These are phyloP conservation scores for Muscicapa comitata DNA, from an alignment of 2,797 vertebrate genomes.

Conservation along the genomic window DNA sequence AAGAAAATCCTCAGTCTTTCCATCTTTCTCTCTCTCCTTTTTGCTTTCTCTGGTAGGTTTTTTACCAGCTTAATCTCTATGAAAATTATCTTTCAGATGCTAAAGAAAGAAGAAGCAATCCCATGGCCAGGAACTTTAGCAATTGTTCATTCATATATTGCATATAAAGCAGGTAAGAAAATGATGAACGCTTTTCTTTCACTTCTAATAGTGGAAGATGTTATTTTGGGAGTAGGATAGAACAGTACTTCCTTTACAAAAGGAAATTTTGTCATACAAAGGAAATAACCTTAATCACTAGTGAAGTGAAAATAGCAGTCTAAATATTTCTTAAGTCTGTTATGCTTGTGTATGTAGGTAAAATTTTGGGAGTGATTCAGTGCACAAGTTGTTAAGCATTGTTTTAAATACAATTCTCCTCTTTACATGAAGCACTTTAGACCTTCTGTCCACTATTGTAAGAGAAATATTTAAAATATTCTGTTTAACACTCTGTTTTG, in stretches of 20 bases:
- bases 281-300: neutral
- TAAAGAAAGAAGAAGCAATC: slow-evolving; percentile 99
- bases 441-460: neutral
- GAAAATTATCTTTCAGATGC: slow-evolving; percentile 83
- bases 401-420: neutral
- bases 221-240: neutral
- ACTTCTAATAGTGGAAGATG: neutral
- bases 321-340: neutral
- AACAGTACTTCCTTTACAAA: slow-evolving; percentile 11
- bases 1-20: neutral
- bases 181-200: neutral
- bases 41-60: neutral
- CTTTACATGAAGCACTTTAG: neutral
- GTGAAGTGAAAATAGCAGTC: neutral
- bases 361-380: neutral
- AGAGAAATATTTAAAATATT: neutral
- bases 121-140: slow-evolving; percentile 98
- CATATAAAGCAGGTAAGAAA: slow-evolving; percentile 96
- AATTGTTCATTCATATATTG: slow-evolving; percentile 99
- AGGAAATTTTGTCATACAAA: neutral
- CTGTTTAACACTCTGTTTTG: neutral
- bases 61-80: slow-evolving; percentile 10
- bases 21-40: neutral
- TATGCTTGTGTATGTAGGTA: neutral
- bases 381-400: neutral